Evolutionary conservation across 2,888 invertebrate genomes (phyloP).

Genomic region (Sminthurides aquaticus): DNA sequence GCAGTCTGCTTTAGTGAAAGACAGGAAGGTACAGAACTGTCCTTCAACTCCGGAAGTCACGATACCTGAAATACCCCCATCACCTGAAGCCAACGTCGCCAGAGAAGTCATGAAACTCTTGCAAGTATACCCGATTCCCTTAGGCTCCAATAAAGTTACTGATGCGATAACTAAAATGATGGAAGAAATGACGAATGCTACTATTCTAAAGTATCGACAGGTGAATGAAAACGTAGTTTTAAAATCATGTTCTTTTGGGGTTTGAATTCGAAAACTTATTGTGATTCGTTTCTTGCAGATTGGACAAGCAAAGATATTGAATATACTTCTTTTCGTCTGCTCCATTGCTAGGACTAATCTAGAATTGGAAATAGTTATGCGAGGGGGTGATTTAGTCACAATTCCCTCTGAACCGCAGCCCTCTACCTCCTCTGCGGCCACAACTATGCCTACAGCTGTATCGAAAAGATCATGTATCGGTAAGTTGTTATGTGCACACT

Average conservation of each 20-base stretch:
- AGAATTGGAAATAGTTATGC: constrained; percentile 83
- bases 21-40: constrained; percentile 27
- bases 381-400: constrained; percentile 65
- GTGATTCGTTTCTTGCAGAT: constrained; percentile 40
- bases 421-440: constrained; percentile 44
- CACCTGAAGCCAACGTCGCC: constrained; percentile 41
- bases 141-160: constrained; percentile 53
- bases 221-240: constrained; percentile 19
- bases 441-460: constrained; percentile 51
- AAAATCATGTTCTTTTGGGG: not conserved
- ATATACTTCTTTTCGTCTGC: constrained; percentile 78
- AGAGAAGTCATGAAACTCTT: constrained; percentile 40
- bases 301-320: constrained; percentile 59
- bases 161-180: constrained; percentile 86
- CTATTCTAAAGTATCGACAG: constrained; percentile 70
- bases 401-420: constrained; percentile 44
- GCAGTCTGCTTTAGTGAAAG: constrained; percentile 41
- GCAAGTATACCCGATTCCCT: constrained; percentile 42
- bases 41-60: constrained; percentile 37
- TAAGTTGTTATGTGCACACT: constrained; percentile 48
- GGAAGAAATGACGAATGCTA: constrained; percentile 87
- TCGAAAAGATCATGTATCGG: constrained; percentile 69
- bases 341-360: constrained; percentile 85
- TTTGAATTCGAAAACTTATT: not conserved
- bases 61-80: constrained; percentile 39